Evolutionary conservation across 2,888 invertebrate genomes (phyloP).

Genomic region (Desoria tigrina): DNA sequence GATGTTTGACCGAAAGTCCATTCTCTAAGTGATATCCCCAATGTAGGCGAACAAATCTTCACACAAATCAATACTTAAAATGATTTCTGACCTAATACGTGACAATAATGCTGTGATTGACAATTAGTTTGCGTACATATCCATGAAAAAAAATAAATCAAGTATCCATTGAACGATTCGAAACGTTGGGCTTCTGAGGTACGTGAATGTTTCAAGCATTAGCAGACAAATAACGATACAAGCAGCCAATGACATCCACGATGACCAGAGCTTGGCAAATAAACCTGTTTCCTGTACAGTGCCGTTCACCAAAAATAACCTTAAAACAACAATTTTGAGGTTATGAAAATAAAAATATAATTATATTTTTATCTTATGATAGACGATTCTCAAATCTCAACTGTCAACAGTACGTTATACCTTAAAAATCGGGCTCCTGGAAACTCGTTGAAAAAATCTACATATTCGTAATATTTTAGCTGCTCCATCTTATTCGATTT

Average conservation of each 20-base stretch:
- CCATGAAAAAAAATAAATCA: conserved; percentile 37
- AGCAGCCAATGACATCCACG: conserved; percentile 33
- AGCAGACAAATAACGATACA: conserved; percentile 24
- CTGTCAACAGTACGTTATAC: too few relatives aligned
- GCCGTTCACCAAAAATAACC: conserved; percentile 38
- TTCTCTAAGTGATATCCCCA: conserved; percentile 45
- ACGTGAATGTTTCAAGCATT: conserved; percentile 42
- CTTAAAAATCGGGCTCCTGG: too few relatives aligned
- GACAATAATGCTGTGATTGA: too few relatives aligned
- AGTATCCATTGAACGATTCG: conserved; percentile 27
- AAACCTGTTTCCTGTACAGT: conserved; percentile 46
- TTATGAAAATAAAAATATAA: neutral
- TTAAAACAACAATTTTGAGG: conserved; percentile 13
- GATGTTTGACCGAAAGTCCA: conserved; percentile 38
- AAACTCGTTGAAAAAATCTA: conserved; percentile 14
- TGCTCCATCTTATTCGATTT: neutral
- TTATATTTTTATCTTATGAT: conserved; percentile 26
- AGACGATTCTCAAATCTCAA: too few relatives aligned
- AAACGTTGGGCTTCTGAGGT: conserved; percentile 29
- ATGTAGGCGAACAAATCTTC: conserved; percentile 47
- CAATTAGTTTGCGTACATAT: too few relatives aligned
- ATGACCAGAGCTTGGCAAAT: conserved; percentile 48
- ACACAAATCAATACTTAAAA: conserved; percentile 6
- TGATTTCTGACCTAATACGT: conserved; percentile 22
- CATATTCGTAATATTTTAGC: conserved; percentile 21